These are phyloP conservation scores for Xiphydria camelus DNA, from an alignment of 2,888 invertebrate genomes.

Conservation along the genomic window DNA sequence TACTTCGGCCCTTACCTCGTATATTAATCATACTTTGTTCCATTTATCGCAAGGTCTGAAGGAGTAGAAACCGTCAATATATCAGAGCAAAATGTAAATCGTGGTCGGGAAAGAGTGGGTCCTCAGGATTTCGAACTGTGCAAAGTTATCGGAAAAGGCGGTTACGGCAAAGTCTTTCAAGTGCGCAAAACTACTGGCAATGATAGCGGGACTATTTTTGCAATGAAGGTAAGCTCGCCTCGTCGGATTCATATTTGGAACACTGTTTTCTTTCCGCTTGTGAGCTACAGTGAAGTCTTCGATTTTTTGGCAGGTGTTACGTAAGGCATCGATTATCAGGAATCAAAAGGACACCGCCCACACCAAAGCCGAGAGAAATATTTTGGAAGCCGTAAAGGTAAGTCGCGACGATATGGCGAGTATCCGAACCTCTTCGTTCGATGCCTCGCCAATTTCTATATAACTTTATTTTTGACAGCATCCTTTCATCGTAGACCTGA, in stretches of 20 bases:
- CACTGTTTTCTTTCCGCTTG: neutral
- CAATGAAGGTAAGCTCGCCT: conserved; percentile 73
- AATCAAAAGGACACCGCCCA: conserved; percentile 81
- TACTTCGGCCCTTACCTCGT: too few species aligned
- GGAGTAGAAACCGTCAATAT: conserved; percentile 72
- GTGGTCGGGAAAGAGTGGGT: conserved; percentile 83
- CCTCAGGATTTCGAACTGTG: conserved; percentile 79
- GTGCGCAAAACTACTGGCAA: conserved; percentile 68
- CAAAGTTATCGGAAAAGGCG: conserved; percentile 74
- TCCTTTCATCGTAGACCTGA: conserved; percentile 76
- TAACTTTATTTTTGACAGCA: conserved; percentile 58
- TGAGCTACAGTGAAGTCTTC: neutral
- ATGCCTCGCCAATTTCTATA: neutral
- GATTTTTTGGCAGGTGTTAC: conserved; percentile 57
- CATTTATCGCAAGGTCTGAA: conserved; percentile 50
- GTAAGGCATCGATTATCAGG: conserved; percentile 72
- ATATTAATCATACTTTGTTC: neutral
- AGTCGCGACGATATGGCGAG: neutral
- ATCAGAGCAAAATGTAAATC: conserved; percentile 78
- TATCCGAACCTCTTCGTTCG: neutral
- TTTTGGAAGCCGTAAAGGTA: conserved; percentile 70
- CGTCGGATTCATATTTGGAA: too few species aligned
- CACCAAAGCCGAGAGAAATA: conserved; percentile 78
- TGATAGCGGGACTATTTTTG: conserved; percentile 70
- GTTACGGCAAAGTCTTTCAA: conserved; percentile 75